phyloP scores from a whole-genome alignment of 2,113 vertebrate genomes.

The Ammodytes dubius region DNA sequence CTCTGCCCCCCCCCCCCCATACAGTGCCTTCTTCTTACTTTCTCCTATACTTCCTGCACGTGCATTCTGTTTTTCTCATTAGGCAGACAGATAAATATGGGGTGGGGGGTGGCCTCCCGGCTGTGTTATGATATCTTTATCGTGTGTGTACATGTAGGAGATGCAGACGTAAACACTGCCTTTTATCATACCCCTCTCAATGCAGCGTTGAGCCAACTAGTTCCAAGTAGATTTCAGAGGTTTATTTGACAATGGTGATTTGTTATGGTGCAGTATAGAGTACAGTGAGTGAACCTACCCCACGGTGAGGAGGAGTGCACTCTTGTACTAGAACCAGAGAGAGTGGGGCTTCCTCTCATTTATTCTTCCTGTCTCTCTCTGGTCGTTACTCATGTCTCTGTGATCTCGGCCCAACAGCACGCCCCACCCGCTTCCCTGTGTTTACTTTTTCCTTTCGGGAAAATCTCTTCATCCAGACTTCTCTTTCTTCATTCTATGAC shows the following conservation, averaged over 20 bases:
- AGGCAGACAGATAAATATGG: conserved; percentile 56
- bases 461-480: conserved; percentile 35
- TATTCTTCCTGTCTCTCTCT: conserved; percentile 63
- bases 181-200: conserved; percentile 64
- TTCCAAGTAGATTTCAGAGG: conserved; percentile 36
- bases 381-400: conserved; percentile 54
- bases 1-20: neutral
- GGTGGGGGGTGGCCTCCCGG: neutral
- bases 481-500: conserved; percentile 36
- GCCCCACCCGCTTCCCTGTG: conserved; percentile 53
- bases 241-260: conserved; percentile 79
- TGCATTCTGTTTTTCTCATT: conserved; percentile 68
- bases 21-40: conserved; percentile 9
- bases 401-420: conserved; percentile 66
- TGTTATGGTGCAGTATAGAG: conserved; percentile 59
- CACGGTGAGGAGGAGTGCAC: conserved; percentile 32
- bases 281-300: conserved; percentile 18
- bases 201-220: conserved; percentile 7
- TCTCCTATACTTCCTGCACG: conserved; percentile 11
- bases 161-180: conserved; percentile 62
- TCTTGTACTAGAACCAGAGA: conserved; percentile 35
- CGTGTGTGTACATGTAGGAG: conserved; percentile 63
- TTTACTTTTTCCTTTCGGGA: conserved; percentile 60
- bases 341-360: conserved; percentile 63
- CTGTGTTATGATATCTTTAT: conserved; percentile 76